phyloP scores from a whole-genome alignment of 2,888 invertebrate species.

The Physocephala rufipes region DNA sequence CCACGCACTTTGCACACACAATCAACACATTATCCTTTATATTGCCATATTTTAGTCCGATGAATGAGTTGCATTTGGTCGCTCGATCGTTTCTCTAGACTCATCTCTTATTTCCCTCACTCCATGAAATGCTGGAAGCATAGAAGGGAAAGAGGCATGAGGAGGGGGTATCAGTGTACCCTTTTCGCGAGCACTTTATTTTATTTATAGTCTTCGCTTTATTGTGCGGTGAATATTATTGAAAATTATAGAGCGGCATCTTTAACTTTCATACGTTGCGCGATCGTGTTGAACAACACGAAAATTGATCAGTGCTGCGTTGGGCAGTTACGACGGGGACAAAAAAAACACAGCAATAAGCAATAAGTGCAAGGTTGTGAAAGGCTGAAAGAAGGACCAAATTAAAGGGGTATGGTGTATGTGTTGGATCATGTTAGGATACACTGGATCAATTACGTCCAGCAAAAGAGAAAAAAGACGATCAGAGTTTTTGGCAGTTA shows the following conservation, averaged over 20 bases:
- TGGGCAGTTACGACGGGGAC: too few relatives aligned
- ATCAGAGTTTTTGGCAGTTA: too few relatives aligned
- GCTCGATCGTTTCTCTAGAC: neutral
- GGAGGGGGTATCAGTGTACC: neutral
- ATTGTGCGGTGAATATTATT: conserved; percentile 57
- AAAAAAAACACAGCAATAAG: too few relatives aligned
- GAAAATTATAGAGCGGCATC: conserved; percentile 60
- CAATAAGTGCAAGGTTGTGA: too few relatives aligned
- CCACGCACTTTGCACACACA: conserved; percentile 34
- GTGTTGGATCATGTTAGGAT: too few relatives aligned
- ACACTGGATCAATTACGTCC: too few relatives aligned
- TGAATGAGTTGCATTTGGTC: conserved; percentile 1
- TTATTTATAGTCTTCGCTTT: too few relatives aligned
- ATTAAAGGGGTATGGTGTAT: too few relatives aligned
- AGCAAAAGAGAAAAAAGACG: too few relatives aligned
- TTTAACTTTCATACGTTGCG: conserved; percentile 56
- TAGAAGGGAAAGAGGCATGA: neutral
- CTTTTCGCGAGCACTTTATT: too few relatives aligned
- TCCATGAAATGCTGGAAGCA: neutral
- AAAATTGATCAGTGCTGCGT: conserved; percentile 40
- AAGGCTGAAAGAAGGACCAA: too few relatives aligned
- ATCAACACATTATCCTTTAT: conserved; percentile 35
- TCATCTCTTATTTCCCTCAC: neutral
- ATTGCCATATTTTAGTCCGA: neutral
- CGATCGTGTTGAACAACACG: conserved; percentile 43